These are phyloP conservation scores for Cyprinodon tularosa DNA, from an alignment of 2,113 vertebrate genomes.

Conservation along the genomic window DNA sequence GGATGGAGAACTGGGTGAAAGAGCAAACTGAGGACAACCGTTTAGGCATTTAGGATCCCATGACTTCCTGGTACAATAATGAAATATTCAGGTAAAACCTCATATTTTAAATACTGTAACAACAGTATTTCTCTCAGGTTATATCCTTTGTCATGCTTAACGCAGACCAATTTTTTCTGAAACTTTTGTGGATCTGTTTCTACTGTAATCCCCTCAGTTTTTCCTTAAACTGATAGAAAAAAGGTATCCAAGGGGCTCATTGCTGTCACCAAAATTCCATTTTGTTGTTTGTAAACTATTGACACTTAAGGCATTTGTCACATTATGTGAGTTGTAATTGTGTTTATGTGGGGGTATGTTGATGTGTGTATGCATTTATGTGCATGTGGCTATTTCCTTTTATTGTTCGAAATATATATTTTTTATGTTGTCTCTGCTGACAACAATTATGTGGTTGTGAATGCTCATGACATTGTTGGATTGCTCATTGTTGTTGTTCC, in stretches of 20 bases:
- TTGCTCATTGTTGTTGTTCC: slow-evolving; percentile 54
- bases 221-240: slow-evolving; percentile 54
- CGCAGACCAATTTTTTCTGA: slow-evolving; percentile 48
- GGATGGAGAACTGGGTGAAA: too few relatives aligned
- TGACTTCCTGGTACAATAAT: slow-evolving; percentile 41
- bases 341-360: not conserved
- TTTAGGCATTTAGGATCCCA: too few relatives aligned
- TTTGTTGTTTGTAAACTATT: slow-evolving; percentile 31
- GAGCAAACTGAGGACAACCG: too few relatives aligned
- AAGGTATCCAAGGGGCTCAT: slow-evolving; percentile 54
- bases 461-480: slow-evolving; percentile 67
- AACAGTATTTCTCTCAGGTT: slow-evolving; percentile 29
- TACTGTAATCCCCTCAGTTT: slow-evolving; percentile 31
- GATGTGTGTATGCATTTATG: not conserved
- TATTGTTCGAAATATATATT: slow-evolving; percentile 25
- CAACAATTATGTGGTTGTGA: slow-evolving; percentile 43
- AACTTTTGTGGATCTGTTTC: slow-evolving; percentile 38
- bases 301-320: slow-evolving; percentile 1
- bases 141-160: slow-evolving; percentile 14
- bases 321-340: slow-evolving; percentile 22
- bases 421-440: slow-evolving; percentile 36
- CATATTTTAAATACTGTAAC: not conserved
- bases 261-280: slow-evolving; percentile 45
- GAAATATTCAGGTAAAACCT: not conserved
- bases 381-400: slow-evolving; percentile 21